Evolutionary conservation across 2,797 vertebrate genomes (phyloP).

Genomic region (Myiothlypis chrysogaster): DNA sequence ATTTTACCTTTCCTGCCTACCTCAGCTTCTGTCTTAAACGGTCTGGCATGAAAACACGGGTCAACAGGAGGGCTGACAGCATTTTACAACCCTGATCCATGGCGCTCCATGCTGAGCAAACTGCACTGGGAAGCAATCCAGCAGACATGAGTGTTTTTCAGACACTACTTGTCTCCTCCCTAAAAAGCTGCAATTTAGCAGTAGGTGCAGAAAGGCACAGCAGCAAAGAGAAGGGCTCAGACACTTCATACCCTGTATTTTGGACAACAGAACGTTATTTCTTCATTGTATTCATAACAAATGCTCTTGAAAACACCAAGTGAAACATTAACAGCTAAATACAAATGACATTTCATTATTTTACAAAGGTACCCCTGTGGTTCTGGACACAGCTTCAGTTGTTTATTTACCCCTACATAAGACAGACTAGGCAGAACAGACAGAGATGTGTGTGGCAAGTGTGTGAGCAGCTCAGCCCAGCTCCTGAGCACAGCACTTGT

Average conservation of each 20-base stretch:
- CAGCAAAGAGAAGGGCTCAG: neutral
- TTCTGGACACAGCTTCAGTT: neutral
- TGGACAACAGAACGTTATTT: neutral
- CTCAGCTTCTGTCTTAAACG: neutral
- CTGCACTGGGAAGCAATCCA: neutral
- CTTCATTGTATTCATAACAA: neutral
- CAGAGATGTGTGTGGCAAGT: fast-evolving
- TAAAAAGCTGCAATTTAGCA: neutral
- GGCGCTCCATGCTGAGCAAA: neutral
- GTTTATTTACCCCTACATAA: neutral
- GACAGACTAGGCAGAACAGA: neutral
- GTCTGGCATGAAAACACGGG: neutral
- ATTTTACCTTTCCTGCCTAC: neutral
- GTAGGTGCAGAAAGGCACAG: neutral
- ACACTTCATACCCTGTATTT: neutral
- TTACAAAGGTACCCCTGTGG: neutral
- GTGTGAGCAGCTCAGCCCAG: neutral
- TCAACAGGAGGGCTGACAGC: neutral
- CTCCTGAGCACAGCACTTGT: neutral
- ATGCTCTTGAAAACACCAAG: neutral
- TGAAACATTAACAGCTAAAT: neutral
- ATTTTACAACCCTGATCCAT: neutral
- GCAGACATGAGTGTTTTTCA: neutral
- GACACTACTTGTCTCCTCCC: neutral
- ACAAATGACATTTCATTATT: neutral